Base-by-base conservation (phyloP, 2,797 vertebrate genomes). In the Taenioides sp. region DNA sequence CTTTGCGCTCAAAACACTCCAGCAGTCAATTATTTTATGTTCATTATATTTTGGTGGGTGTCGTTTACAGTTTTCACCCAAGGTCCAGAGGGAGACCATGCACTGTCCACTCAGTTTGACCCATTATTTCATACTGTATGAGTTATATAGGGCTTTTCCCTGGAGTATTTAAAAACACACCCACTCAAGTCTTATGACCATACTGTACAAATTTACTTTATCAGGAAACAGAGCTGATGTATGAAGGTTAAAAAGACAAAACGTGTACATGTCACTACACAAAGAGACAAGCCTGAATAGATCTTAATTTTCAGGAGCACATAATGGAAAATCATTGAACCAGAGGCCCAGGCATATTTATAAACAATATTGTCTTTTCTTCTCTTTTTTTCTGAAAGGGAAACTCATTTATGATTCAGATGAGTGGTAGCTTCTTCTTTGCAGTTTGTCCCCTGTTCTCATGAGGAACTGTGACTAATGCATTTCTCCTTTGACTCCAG, bases 401-500 rank as follows among this genome's bases (percentile, higher is more conserved):
- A 57, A 63, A 22, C 28, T 54, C 28, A 23, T 9, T 55, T 9
- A 49, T 62, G 7, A 50, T 37, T 83, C 67, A 17, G 69, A 59
- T 17, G 17, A 1, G 70, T 62, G 75, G 63, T 69, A 57, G 22
- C 52, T 58, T 71, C 75, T 76, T 72, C 79, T 62, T 65, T 73
- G 43, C 43, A 47, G 43, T 47, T 43, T 47, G 43, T 73, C 25
- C 77, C 77, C n/a, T 88, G 76, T 79, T 76, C 60, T 62, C 75
- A 34, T 65, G 47, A 66, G 47, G 47, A n/a, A 52, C 65, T 54
- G 61, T 70, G 37, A 78, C 61, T 72, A 16, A 62, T 67, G 43
- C 23, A 0, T 68, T 6, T 83, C 34, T 47, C 66, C 3, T 63
- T 43, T 73, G n/a, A 63, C 61, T 28, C 18, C 81, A 95, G 94